These are phyloP conservation scores for Merluccius polli DNA, from an alignment of 2,797 vertebrate genomes.

Conservation along the genomic window DNA sequence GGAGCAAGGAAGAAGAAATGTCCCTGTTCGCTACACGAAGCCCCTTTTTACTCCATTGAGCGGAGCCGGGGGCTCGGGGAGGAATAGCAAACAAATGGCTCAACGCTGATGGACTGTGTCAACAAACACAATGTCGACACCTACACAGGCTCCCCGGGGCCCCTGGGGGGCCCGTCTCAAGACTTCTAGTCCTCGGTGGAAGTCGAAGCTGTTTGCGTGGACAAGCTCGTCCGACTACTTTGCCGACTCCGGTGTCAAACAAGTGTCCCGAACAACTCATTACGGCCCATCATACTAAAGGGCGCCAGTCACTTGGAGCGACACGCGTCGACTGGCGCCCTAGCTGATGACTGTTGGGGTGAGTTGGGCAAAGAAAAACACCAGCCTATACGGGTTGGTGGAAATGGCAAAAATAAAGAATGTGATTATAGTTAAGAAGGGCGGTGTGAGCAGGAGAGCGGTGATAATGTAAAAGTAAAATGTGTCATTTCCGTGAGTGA, in stretches of 20 bases:
- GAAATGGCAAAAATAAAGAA: no score
- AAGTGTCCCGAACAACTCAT: background rate
- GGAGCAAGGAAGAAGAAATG: constrained; percentile 42
- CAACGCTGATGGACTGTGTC: background rate
- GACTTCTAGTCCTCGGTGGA: background rate
- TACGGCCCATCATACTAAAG: background rate
- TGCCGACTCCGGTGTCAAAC: background rate
- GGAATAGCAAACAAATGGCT: no score
- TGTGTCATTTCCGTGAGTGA: background rate
- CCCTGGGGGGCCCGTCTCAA: background rate
- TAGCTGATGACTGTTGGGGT: no score
- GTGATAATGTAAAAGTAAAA: background rate
- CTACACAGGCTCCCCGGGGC: background rate
- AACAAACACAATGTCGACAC: background rate
- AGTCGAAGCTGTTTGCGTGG: background rate
- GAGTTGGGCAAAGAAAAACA: no score
- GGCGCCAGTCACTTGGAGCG: no score
- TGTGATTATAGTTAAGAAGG: no score
- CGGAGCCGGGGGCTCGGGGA: no score
- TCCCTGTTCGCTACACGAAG: constrained; percentile 48
- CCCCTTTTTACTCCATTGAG: constrained; percentile 7
- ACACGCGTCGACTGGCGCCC: no score
- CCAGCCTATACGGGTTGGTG: no score
- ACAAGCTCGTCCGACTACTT: background rate
- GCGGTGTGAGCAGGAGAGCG: no score